These are phyloP conservation scores for Phrynocephalus guinanensis DNA, from an alignment of 2,797 vertebrate species.

Conservation along the genomic window DNA sequence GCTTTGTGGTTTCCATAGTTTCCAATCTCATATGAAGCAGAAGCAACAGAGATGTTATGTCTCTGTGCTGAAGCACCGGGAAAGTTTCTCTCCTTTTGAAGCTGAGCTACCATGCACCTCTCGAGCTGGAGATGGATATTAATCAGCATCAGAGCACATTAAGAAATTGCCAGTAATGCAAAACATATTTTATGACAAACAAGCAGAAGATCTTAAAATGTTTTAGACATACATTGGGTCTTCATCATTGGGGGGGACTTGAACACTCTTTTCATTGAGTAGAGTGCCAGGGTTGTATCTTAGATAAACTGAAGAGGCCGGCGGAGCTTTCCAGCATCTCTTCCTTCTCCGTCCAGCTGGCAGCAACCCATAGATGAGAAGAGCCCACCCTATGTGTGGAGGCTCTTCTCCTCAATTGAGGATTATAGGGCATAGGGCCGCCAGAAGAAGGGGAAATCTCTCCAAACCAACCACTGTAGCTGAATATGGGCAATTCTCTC, in stretches of 20 bases:
- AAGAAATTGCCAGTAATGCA: not conserved
- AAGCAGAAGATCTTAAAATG: not conserved
- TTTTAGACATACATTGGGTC: not conserved
- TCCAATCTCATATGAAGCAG: conserved; percentile 22
- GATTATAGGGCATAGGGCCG: not conserved
- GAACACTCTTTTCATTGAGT: not conserved
- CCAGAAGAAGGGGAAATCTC: not conserved
- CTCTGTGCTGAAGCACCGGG: not conserved
- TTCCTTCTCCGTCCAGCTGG: not conserved
- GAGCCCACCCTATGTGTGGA: no score
- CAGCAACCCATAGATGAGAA: no score
- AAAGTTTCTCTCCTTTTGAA: not conserved
- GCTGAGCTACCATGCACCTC: conserved; percentile 13
- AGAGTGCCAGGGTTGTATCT: not conserved
- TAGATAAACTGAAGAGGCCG: not conserved
- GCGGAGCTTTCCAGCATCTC: not conserved
- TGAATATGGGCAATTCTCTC: not conserved
- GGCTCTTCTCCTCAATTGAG: not conserved
- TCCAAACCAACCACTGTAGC: not conserved
- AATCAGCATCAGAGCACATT: not conserved
- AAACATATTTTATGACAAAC: not conserved
- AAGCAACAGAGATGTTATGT: conserved; percentile 32
- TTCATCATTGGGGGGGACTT: not conserved
- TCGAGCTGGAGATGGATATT: not conserved
- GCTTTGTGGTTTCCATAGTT: conserved; percentile 32